Base-by-base conservation (phyloP, 1,140 invertebrate species). In the Trachelipus rathkii region DNA sequence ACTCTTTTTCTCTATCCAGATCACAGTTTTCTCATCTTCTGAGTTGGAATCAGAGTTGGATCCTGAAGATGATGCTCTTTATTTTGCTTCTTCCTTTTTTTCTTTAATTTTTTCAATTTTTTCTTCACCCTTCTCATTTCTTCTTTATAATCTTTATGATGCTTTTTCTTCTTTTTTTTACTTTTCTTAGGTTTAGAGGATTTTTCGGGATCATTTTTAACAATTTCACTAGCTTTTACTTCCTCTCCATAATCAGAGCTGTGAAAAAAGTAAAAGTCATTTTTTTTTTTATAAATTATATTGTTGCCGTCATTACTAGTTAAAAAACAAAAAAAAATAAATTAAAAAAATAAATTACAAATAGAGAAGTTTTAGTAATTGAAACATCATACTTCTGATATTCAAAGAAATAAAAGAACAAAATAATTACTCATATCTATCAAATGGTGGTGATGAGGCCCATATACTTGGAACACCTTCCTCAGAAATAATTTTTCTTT, bases 1-100 rank as follows among this genome's bases (percentile, higher is more conserved):
- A 60, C 50, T 60, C 50, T 60, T 60, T 19, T 60, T 60, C 50
- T 60, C 50, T 15, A 60, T 60, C 50, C 50, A 60, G 19, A 60
- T 8, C 3, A 60, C 50, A 60, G 11, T 60, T 19, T 60, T 19
- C 50, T 60, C 50, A 13, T 60, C 50, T 60, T 60, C 50, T 0
- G 50, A 60, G 19, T 60, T 19, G 11, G 50, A 60, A 13, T 13
- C 50, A 8, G 50, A 60, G 19, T 13, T 13, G 19, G 50, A 60
- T 15, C 3, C 11, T 13, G 50, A 60, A 60, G 50, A 60, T 3
- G 50, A 60, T 4, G 50, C 11, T 13, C 11, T 19, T 60, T 60
- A 2, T 13, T 1, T 3, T 60, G 11, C 19, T 60, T 60, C 50
- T 60, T 60, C 8, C 19, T 13, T 8, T 60, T 60, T 19, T 60